Conservation (phyloP, 2,113 vertebrate genomes). For the Procavia capensis region DNA sequence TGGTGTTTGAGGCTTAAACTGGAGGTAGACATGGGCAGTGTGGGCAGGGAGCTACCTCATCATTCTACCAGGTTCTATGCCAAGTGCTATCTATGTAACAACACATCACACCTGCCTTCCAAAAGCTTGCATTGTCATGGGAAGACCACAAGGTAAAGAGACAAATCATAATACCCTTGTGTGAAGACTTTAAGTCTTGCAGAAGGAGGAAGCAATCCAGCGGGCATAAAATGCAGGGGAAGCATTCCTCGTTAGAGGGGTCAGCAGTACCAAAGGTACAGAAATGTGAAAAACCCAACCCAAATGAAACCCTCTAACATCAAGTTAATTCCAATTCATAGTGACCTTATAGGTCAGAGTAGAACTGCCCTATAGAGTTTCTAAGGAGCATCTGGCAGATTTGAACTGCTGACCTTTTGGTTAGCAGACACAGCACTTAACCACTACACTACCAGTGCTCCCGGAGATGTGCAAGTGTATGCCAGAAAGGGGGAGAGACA, state of each 20-base stretch:
- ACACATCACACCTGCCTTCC: neutral
- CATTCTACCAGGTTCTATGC: neutral
- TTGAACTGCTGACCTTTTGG: no score
- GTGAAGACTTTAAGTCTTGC: neutral
- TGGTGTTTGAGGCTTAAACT: neutral
- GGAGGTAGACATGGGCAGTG: neutral
- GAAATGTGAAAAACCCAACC: no score
- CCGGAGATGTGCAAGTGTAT: neutral
- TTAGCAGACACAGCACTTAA: no score
- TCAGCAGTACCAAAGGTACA: neutral
- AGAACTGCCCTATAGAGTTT: no score
- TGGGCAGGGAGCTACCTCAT: neutral
- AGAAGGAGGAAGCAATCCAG: neutral
- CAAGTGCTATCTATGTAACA: neutral
- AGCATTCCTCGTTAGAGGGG: accelerated
- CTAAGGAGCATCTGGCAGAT: no score
- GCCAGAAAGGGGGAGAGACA: neutral
- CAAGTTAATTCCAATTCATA: no score
- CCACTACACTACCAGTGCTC: no score
- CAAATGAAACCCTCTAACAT: no score
- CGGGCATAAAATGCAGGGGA: neutral
- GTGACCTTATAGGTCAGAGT: no score
- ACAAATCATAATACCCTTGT: neutral
- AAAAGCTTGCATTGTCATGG: neutral
- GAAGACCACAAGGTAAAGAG: neutral